A percentile compares a stretch with the other conserved stretches of the same genome.
phyloP scores from a whole-genome alignment of 2,888 invertebrate genomes.

The Agonopterix arenella region DNA sequence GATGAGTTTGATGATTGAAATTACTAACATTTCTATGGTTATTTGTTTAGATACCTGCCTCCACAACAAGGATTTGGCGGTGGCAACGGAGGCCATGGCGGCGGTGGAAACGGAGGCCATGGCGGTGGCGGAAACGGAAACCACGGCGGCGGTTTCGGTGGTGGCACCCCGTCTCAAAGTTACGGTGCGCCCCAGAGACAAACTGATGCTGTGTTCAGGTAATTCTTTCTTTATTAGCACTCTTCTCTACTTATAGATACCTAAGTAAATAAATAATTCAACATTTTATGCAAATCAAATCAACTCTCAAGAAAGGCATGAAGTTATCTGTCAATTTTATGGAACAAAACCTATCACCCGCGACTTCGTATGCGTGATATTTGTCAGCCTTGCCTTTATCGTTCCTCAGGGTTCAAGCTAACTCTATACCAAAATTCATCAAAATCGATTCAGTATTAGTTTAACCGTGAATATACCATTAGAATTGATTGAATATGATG shows the following conservation, averaged over 20 bases:
- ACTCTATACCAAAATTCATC: no score
- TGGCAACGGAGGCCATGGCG: conserved; percentile 29
- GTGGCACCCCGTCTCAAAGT: conserved; percentile 35
- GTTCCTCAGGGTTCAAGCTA: no score
- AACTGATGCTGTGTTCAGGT: conserved; percentile 52
- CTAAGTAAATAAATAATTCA: no score
- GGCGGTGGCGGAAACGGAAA: conserved; percentile 21
- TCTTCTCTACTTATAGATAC: background rate
- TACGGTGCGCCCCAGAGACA: conserved; percentile 39
- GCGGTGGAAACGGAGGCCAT: conserved; percentile 18
- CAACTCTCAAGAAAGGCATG: no score
- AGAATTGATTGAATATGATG: no score
- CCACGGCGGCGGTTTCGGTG: background rate
- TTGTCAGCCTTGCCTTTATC: no score
- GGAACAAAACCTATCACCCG: no score
- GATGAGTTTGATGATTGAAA: background rate
- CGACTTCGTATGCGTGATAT: no score
- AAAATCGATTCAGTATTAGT: no score
- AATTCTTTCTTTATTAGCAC: background rate
- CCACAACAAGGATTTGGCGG: conserved; percentile 33
- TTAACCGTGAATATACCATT: no score
- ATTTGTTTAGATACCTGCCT: conserved; percentile 57
- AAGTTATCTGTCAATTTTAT: no score
- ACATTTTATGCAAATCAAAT: background rate
- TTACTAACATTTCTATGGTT: background rate